Evolutionary conservation across 2,797 vertebrate species (phyloP), one percentile per base, ranked within the genome.

Genomic region (Siniperca undulata): DNA sequence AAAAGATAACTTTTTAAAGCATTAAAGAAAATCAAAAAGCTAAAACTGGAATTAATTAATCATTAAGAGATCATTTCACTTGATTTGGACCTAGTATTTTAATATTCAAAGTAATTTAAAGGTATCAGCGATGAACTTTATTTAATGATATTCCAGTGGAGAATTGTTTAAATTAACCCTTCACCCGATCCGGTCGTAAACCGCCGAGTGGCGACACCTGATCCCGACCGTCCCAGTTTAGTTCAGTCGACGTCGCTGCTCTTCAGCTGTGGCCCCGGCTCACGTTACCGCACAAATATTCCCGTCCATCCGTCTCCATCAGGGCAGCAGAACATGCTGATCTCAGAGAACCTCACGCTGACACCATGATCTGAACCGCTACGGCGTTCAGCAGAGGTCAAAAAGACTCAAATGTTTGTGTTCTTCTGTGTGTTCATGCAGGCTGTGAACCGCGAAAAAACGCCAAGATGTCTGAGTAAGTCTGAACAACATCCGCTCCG

Each of bases 391-490:
- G 64, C 71, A 50, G 5, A 22, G 65, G 55, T 64, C 52, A 73
- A 79, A 88, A 71, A 50, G 0, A 44, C 34, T 38, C 8, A 7
- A 55, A 38, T 8, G 36, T 40, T 20, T 30, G 30, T 30, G 30
- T 75, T 46, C 55, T 69, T 36, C 14, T 86, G 65, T 88, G 73
- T 81, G 11, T 75, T 61, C 52, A 12, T 71, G 44, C 86, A 95
- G 94, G 82, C 74, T 50, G 88, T 89, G 81, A 93, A 82, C 73
- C 22, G 50, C 70, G 81, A 80, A 86, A 86, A 70, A 60, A 30
- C 44, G 12, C 77, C 85, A 92, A 91, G 61, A 96, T 95, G 95
- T 95, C 95, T 78, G 95, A 96, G 95, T 96, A 90, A 94, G 95
- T 96, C 20, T 48, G 53, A 78, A n/a, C 8, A 42, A 2, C 19